Conservation (phyloP, 2,113 vertebrate genomes). For the Probosciger aterrimus region DNA sequence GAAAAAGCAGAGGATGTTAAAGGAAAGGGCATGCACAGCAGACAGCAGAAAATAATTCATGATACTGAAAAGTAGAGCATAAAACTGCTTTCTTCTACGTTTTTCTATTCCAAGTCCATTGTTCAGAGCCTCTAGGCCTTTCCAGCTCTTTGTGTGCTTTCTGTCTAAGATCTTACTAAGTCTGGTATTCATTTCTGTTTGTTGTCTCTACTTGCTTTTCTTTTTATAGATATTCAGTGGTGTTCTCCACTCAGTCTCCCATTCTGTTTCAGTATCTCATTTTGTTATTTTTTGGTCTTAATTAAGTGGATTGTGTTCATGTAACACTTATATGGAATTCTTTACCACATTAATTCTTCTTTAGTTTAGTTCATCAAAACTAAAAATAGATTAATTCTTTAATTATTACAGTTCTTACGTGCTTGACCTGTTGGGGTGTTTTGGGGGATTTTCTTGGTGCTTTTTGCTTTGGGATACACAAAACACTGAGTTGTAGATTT, state of each 20-base stretch:
- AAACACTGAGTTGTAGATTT: neutral
- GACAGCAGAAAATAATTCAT: neutral
- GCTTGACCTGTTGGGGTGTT: neutral
- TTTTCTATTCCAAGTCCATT: neutral
- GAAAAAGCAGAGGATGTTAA: neutral
- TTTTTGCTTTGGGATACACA: neutral
- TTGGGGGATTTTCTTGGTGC: neutral
- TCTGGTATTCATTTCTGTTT: neutral
- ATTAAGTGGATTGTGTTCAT: neutral
- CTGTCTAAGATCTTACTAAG: neutral
- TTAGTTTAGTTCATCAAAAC: neutral
- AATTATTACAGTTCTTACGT: neutral
- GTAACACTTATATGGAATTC: neutral
- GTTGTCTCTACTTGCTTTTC: neutral
- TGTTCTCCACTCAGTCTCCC: neutral
- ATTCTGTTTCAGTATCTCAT: neutral
- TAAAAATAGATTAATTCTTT: neutral
- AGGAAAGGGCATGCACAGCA: neutral
- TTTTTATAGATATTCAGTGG: neutral
- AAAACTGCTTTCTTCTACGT: fast-evolving
- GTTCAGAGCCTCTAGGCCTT: neutral
- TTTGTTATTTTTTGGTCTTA: neutral
- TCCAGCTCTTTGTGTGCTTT: neutral
- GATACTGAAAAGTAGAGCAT: neutral
- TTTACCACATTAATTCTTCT: neutral